Base-by-base conservation (phyloP, 2,888 invertebrate genomes). In the Notocelia uddmanniana region DNA sequence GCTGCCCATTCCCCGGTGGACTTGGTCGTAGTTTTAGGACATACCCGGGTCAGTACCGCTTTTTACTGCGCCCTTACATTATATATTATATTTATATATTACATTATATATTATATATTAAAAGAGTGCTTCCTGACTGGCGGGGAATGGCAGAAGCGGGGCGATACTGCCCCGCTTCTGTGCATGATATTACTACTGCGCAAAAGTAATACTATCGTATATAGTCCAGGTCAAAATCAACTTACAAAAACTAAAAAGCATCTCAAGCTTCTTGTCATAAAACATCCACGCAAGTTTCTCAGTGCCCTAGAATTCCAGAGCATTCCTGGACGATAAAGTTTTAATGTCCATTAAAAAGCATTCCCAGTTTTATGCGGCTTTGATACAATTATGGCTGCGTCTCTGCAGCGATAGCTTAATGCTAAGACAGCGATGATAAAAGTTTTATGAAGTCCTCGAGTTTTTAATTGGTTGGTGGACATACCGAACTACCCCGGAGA, bases 281-380 rank as follows among this genome's bases (percentile, higher is more conserved):
- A 54, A 26, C 23, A 54, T 31, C 31, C 18, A 18, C 1, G 31
- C 57, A 63, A 52, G 37, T 54, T 54, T 64, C 63, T 64, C 21
- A 64, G 5, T 37, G 8, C 15, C 5, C 26, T 50, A 34, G 52
- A 52, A 63, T 31, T 52, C 26, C 48, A 15, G 52, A 23, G 50
- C 18, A 48, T 23, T 48, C 31, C 62, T 13, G 31, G 37, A n/a
- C 52, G 52, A 64, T 64, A 64, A 64, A 64, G 37, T 64, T 64
- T 64, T 64, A 64, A 64, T 54, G 64, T 54, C 54, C 64, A 54
- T 64, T 64, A 64, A 64, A 64, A 64, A 64, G 21, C 64, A 54
- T 50, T 64, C 52, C 34, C n/a, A 34, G 34, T 23, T 64, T 63
- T 64, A 64, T n/a, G 64, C 21, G 64, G 50, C 64, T 37, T 52